Base-by-base conservation (phyloP, 2,113 vertebrate genomes). In the Scortum barcoo region DNA sequence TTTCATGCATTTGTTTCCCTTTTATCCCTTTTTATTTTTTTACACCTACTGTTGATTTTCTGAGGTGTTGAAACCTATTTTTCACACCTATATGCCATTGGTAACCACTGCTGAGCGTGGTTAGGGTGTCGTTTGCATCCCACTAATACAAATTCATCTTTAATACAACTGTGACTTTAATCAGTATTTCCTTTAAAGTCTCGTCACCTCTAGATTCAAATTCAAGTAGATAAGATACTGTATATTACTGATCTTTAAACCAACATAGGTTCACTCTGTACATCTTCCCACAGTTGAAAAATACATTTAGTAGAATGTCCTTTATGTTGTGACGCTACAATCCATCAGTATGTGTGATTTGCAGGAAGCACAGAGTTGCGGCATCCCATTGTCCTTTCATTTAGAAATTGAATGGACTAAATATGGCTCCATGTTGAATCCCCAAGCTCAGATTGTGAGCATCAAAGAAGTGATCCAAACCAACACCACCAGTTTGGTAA, bases 401-500 rank as follows among this genome's bases (percentile, higher is more conserved):
- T 86, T 98, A 50, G 95, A 97, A 91, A 95, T 99, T 80, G 92
- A 93, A 81, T 99, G 98, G 98, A 98, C 97, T 28, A 97, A 97
- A 60, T 98, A 97, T 0, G 98, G 98, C 54, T 96, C 97, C 72
- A 77, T 98, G 61, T 56, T 96, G 83, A 99, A 99, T 80, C 96
- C 97, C 8, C 98, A 99, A 76, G 95, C 97, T 86, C 96, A 94
- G 88, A 96, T 99, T 50, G 95, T 97, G 14, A 97, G 94, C 0
- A 86, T 99, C 19, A 96, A 91, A 17, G 96, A 95, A 78, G 88
- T 77, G 0, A 88, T 97, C 40, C 72, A 92, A 62, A 94, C 84
- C 81, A 96, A 94, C 88, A 91, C 74, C 79, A 96, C 84, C 77
- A 90, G 75, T 76, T 76, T 96, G 94, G 95, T 96, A 86, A 91